Base-by-base conservation (phyloP, 2,113 vertebrate species). In the Spermophilus dauricus region DNA sequence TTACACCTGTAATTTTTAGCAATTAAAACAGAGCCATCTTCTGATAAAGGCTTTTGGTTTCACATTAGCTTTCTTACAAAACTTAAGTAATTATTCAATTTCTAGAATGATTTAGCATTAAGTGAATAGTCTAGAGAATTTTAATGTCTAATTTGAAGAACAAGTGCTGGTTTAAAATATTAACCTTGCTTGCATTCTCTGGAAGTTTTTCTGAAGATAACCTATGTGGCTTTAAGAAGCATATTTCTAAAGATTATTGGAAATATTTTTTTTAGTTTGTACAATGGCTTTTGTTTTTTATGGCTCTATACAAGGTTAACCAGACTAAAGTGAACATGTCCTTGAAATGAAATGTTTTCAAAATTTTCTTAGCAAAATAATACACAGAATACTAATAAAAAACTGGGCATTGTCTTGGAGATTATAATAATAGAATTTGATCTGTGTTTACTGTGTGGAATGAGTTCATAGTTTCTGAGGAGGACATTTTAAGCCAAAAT, bases 11-110 rank as follows among this genome's bases (percentile, higher is more conserved):
- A 86, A 92, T 48, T 84, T 97, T 87, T 92, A 92, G 88, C 42
- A 94, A 94, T 0, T 80, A 39, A 95, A 89, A 86, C 32, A 65
- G 53, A 81, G 22, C 42, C 20, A 28, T 67, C 63, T 92, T 91
- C 45, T 88, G 91, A 92, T n/a, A 61, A 83, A 94, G 37, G 6
- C 37, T 96, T 93, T 95, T 72, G 92, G 58, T 63, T 94, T 48
- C 13, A 91, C 16, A 94, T 88, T 91, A 93, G 45, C 45, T 96
- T 83, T 97, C 53, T 73, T 91, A n/a, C 82, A 69, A 58, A 90
- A 96, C 76, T 90, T 97, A 97, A 96, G 11, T 89, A 96, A 93
- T 72, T 89, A 86, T 65, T 96, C n/a, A 77, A 53, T 95, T 89
- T 96, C 70, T 65, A 81, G 56, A 58, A 56, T 48, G 4, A 86